phyloP scores from a whole-genome alignment of 2,888 invertebrate genomes.

The Aphodius granarius region DNA sequence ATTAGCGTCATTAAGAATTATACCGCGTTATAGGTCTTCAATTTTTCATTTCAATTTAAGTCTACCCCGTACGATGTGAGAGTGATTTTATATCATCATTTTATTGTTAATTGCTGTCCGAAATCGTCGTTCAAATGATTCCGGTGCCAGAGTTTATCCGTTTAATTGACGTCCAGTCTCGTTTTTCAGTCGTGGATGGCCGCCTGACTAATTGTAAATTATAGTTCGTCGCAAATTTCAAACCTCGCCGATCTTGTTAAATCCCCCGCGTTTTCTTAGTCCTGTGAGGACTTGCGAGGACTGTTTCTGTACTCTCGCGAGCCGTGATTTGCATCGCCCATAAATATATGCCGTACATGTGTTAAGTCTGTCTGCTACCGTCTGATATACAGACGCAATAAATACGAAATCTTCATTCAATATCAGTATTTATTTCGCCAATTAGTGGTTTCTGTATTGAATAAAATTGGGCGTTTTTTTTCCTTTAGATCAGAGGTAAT shows the following conservation, averaged over 20 bases:
- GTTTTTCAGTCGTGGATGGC: neutral
- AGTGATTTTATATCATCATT: neutral
- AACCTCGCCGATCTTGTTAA: constrained; percentile 13
- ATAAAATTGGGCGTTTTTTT: neutral
- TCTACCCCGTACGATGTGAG: neutral
- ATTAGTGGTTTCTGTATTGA: neutral
- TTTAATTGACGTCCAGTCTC: constrained; percentile 6
- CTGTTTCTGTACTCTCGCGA: neutral
- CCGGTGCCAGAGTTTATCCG: neutral
- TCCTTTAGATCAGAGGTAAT: neutral
- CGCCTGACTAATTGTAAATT: constrained; percentile 14
- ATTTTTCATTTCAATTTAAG: neutral
- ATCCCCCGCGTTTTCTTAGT: constrained; percentile 4
- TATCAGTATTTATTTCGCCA: neutral
- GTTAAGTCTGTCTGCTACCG: constrained; percentile 43
- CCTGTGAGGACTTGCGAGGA: too few relatives aligned
- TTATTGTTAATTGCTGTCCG: neutral
- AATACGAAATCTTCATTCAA: constrained; percentile 42
- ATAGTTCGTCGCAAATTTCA: constrained; percentile 11
- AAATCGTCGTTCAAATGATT: neutral
- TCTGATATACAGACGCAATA: constrained; percentile 43
- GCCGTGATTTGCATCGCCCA: constrained; percentile 43
- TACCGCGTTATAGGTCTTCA: neutral
- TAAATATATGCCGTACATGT: constrained; percentile 44
- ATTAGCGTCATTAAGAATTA: neutral